Base-by-base conservation (phyloP, 2,797 vertebrate species). In the Steatocranus sp. region DNA sequence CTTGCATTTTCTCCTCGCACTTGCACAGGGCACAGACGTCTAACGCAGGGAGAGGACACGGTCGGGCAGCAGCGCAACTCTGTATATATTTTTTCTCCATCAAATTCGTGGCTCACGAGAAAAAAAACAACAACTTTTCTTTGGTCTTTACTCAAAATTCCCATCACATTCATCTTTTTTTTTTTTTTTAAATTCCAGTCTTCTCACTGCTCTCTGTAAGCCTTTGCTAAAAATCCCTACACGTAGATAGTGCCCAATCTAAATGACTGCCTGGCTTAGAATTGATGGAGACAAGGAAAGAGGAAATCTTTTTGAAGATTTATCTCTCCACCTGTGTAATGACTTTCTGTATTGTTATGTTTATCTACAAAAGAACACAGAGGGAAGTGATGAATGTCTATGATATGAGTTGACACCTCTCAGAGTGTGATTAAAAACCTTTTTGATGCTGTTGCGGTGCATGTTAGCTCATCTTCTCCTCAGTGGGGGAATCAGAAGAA, bases 311-410 rank as follows among this genome's bases (percentile, higher is more conserved):
- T 81, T 77, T 38, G 58, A 34, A 34, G 86, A 79, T 86, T 88
- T 86, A 87, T 91, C 85, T 83, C 38, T 18, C 30, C 81, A 63
- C 83, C 80, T 80, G 83, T 66, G 85, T 90, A 88, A 89, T 85
- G 87, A 87, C 76, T 90, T 46, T 41, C 66, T 70, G 86, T 83
- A 50, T 76, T 83, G 87, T 85, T 84, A 51, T 78, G 83, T 88
- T 90, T 91, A 93, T 92, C 91, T 92, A 6, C 48, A 79, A 66
- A 58, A 48, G 76, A 80, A 86, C 86, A 76, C 7, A 12, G 73
- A 80, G 80, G 66, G 75, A 34, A 56, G 43, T 86, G 87, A 92
- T 86, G 66, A 77, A 92, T 90, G 88, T 23, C n/a, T 6, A 38
- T 27, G 86, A 90, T 81, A 79, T 4, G 78, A 48, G 41, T 25